Percentiles rank a stretch among this genome's conserved stretches.
Conservation (phyloP, 92 coral and sea anemone species). For the Zoanthus solanderi region DNA sequence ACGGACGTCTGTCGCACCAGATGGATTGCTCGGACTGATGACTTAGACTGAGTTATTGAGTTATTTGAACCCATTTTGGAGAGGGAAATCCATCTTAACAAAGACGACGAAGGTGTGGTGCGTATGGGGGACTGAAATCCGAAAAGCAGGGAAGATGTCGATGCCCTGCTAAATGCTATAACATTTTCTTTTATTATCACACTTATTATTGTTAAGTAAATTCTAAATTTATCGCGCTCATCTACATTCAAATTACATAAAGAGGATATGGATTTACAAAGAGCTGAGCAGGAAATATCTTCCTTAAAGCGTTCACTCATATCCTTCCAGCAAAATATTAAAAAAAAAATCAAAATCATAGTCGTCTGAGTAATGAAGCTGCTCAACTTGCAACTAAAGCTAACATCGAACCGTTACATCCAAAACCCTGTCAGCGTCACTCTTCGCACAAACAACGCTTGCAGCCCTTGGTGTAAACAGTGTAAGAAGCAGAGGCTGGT, state of each 20-base stretch:
- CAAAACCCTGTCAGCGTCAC: constrained; percentile 50
- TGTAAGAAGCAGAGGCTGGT: not conserved
- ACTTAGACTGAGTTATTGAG: constrained; percentile 35
- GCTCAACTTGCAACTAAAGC: constrained; percentile 62
- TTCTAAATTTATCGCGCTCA: not conserved
- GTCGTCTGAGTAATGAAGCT: constrained; percentile 58
- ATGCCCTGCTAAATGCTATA: constrained; percentile 24
- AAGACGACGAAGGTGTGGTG: constrained; percentile 1
- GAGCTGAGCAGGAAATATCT: constrained; percentile 54
- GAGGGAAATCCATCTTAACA: constrained; percentile 21
- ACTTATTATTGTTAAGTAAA: constrained; percentile 34
- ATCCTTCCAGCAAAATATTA: constrained; percentile 46
- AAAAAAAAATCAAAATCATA: constrained; percentile 22
- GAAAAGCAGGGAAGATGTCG: constrained; percentile 5
- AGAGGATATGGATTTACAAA: constrained; percentile 55
- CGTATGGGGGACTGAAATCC: constrained; percentile 35
- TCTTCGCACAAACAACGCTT: constrained; percentile 46
- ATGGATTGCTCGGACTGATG: constrained; percentile 50
- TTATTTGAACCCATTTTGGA: not conserved
- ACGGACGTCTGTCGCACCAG: constrained; percentile 56
- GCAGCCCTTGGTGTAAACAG: too few species aligned
- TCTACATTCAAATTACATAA: constrained; percentile 45
- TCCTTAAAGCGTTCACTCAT: constrained; percentile 6
- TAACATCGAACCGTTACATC: constrained; percentile 48
- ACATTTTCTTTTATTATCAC: constrained; percentile 30